Conservation (phyloP, 2,888 invertebrate species). For the Drosophila prolongata region DNA sequence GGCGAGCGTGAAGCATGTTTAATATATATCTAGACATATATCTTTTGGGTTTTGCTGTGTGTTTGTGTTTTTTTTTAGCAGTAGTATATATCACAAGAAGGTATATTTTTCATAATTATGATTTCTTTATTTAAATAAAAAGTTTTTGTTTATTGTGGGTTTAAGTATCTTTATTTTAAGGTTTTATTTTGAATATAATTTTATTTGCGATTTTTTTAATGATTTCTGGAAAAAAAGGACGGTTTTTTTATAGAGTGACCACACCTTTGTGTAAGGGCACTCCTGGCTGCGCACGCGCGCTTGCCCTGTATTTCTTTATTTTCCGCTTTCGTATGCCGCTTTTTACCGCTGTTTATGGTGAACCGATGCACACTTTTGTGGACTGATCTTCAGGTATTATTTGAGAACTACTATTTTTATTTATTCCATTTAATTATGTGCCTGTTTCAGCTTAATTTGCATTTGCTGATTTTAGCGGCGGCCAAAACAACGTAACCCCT, state of each 20-base stretch:
- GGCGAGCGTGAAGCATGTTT: slow-evolving; percentile 72
- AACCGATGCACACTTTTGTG: too few relatives aligned
- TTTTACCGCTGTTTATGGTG: neutral
- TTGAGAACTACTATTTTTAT: neutral
- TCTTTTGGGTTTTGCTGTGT: slow-evolving; percentile 12
- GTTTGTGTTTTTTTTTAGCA: slow-evolving; percentile 18
- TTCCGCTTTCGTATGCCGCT: slow-evolving; percentile 23
- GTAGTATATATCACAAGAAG: slow-evolving; percentile 27
- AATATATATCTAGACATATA: slow-evolving; percentile 49
- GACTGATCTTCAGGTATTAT: too few relatives aligned
- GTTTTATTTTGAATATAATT: neutral
- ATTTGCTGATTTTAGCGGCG: slow-evolving; percentile 30
- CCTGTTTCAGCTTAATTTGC: slow-evolving; percentile 2
- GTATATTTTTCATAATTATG: slow-evolving; percentile 7
- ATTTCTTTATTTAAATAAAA: neutral
- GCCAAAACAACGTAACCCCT: slow-evolving; percentile 26
- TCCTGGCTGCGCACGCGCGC: slow-evolving; percentile 24
- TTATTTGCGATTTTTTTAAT: neutral
- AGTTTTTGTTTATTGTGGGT: slow-evolving; percentile 1
- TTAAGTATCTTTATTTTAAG: neutral
- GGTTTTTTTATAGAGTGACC: slow-evolving; percentile 12
- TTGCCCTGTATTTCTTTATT: slow-evolving; percentile 7
- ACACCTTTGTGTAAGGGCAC: slow-evolving; percentile 26
- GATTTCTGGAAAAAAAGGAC: neutral
- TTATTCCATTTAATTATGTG: neutral